These are phyloP conservation scores for Cheilosia impressa DNA, from an alignment of 2,888 invertebrate genomes.

Conservation along the genomic window DNA sequence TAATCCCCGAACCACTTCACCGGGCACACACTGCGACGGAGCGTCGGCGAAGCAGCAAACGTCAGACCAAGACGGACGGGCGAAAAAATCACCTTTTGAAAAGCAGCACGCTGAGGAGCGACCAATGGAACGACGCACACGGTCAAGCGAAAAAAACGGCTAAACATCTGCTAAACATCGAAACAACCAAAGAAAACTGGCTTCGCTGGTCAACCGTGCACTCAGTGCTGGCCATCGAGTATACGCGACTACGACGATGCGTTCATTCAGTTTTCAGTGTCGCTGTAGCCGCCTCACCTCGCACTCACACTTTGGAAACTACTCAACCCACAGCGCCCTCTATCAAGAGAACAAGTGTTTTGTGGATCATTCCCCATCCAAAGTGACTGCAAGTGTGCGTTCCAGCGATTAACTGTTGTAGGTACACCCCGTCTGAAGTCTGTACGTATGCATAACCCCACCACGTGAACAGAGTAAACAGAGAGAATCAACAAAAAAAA, in stretches of 20 bases:
- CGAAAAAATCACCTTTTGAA: slow-evolving; percentile 48
- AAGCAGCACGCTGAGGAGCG: slow-evolving; percentile 46
- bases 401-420: slow-evolving; percentile 22
- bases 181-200: slow-evolving; percentile 71
- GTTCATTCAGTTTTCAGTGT: slow-evolving; percentile 14
- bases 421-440: slow-evolving; percentile 24
- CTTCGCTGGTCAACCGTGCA: slow-evolving; percentile 69
- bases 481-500: slow-evolving; percentile 40
- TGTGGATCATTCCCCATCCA: slow-evolving; percentile 64
- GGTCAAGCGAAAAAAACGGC: slow-evolving; percentile 70
- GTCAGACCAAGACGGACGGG: slow-evolving; percentile 56
- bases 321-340: slow-evolving; percentile 57
- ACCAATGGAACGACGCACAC: slow-evolving; percentile 71
- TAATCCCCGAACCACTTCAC: slow-evolving; percentile 53
- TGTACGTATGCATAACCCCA: slow-evolving; percentile 15
- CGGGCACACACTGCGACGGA: slow-evolving; percentile 58
- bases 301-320: slow-evolving; percentile 33
- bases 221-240: slow-evolving; percentile 77
- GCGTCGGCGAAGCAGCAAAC: slow-evolving; percentile 56
- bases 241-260: slow-evolving; percentile 69
- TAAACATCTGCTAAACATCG: slow-evolving; percentile 73
- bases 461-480: slow-evolving; percentile 45
- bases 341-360: slow-evolving; percentile 51
- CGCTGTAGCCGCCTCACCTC: slow-evolving; percentile 27
- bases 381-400: slow-evolving; percentile 31